Evolutionary conservation across 2,113 vertebrate species (phyloP).

Genomic region (Panthera uncia): DNA sequence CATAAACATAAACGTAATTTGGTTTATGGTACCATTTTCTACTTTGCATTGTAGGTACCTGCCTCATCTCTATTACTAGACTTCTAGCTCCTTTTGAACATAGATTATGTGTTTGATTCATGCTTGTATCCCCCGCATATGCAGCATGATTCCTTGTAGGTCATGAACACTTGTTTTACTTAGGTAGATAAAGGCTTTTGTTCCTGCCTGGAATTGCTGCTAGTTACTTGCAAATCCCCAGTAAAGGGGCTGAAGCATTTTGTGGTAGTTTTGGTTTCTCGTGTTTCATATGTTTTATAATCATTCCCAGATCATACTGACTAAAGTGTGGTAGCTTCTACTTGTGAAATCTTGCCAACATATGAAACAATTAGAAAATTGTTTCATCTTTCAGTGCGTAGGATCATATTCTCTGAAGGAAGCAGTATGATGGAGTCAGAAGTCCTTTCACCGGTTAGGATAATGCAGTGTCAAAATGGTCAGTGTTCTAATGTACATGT

Average conservation of each 20-base stretch:
- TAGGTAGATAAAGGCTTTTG: neutral
- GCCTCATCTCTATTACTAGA: conserved; percentile 19
- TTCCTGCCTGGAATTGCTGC: conserved; percentile 1
- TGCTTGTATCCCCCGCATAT: conserved; percentile 30
- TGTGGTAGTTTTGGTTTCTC: conserved; percentile 18
- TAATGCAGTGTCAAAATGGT: neutral
- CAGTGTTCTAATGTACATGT: neutral
- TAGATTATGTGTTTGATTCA: conserved; percentile 54
- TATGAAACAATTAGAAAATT: neutral
- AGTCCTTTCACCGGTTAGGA: neutral
- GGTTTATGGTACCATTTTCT: neutral
- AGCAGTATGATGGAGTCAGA: neutral
- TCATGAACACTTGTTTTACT: neutral
- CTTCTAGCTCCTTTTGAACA: conserved; percentile 50
- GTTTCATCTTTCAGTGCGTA: neutral
- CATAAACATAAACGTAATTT: neutral
- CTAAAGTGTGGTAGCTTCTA: neutral
- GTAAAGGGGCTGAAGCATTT: neutral
- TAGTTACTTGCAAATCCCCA: conserved; percentile 8
- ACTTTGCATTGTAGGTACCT: neutral
- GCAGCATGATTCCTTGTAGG: neutral
- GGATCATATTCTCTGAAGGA: neutral
- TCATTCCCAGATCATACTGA: neutral
- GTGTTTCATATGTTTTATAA: neutral
- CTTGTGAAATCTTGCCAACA: conserved; percentile 20